These are phyloP conservation scores for Myxocyprinus asiaticus DNA, from an alignment of 2,113 vertebrate genomes.

Conservation along the genomic window DNA sequence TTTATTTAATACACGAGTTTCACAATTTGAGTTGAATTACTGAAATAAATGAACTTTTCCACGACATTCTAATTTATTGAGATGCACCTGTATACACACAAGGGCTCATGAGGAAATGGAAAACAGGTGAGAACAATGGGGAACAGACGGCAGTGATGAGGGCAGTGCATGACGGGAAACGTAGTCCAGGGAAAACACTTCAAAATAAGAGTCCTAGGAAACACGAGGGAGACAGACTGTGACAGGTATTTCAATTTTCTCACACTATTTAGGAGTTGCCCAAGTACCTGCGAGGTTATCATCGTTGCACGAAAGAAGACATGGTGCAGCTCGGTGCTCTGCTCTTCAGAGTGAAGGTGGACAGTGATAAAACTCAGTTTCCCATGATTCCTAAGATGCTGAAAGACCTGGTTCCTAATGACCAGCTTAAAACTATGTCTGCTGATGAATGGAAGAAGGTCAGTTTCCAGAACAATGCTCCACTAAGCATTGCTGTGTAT, in stretches of 20 bases:
- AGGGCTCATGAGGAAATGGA: too few species aligned
- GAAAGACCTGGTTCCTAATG: conserved; percentile 86
- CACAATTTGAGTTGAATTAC: too few species aligned
- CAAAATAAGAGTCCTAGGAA: too few species aligned
- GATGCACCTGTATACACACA: too few species aligned
- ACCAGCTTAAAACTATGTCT: conserved; percentile 81
- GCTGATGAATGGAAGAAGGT: conserved; percentile 96
- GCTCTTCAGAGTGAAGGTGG: conserved; percentile 82
- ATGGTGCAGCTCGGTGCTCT: conserved; percentile 82
- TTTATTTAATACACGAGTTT: too few species aligned
- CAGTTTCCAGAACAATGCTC: background rate
- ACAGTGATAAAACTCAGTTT: conserved; percentile 77
- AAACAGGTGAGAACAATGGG: too few species aligned
- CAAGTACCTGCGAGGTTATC: conserved; percentile 93
- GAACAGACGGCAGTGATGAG: too few species aligned
- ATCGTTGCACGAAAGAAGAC: conserved; percentile 85
- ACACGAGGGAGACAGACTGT: too few species aligned
- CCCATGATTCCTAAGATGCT: conserved; percentile 82
- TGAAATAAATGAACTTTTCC: too few species aligned
- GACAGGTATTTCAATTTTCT: background rate
- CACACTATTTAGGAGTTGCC: conserved; percentile 83
- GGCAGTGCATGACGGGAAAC: too few species aligned
- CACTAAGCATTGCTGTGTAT: background rate
- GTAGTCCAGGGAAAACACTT: too few species aligned
- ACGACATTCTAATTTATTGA: too few species aligned